Evolutionary conservation across 2,888 invertebrate species (phyloP).

Genomic region (Protonemura montana): DNA sequence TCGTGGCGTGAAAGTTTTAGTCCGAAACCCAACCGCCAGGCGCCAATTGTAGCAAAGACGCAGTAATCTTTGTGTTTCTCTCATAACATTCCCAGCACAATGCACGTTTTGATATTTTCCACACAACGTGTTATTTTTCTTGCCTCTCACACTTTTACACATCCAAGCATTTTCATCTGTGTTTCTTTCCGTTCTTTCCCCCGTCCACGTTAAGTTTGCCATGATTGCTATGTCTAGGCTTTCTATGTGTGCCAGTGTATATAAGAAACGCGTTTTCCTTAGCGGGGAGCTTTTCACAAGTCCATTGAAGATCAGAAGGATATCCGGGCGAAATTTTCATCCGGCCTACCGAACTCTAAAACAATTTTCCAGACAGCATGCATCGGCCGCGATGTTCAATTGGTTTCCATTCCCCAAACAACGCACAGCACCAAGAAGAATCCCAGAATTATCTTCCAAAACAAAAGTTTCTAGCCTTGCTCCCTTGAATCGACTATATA

Average conservation of each 20-base stretch:
- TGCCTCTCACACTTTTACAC: background rate
- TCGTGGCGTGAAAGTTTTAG: background rate
- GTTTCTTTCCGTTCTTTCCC: background rate
- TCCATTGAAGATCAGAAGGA: background rate
- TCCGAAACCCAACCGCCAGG: too few relatives aligned
- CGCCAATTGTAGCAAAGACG: too few relatives aligned
- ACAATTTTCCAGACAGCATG: background rate
- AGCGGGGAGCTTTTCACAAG: background rate
- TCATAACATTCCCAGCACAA: background rate
- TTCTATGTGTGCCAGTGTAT: background rate
- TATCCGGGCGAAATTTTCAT: background rate
- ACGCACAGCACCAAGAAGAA: background rate
- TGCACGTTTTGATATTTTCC: background rate
- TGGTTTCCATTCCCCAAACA: background rate
- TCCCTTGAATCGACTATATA: background rate
- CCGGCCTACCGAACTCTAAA: background rate
- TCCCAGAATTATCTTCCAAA: too few relatives aligned
- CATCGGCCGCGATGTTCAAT: background rate
- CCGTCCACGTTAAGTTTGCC: background rate
- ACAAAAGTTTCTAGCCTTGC: too few relatives aligned
- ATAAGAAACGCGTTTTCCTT: background rate
- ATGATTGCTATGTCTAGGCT: background rate
- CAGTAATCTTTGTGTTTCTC: background rate
- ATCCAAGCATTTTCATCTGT: background rate
- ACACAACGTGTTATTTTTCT: background rate